These are phyloP conservation scores for Drosophila nannoptera DNA, from an alignment of 1,140 invertebrate genomes.

Conservation along the genomic window DNA sequence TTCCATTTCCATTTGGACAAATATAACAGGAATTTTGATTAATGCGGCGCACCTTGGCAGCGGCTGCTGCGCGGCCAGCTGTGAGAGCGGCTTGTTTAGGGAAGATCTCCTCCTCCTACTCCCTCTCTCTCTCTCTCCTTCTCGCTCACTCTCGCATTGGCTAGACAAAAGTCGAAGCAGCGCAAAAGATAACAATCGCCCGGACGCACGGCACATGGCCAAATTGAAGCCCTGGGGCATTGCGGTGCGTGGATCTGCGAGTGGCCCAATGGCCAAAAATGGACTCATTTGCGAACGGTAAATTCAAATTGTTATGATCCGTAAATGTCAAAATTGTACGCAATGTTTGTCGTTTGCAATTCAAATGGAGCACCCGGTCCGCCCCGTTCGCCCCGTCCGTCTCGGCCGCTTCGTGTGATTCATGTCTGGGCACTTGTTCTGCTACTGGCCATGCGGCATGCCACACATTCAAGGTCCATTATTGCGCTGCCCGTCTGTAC, in stretches of 20 bases:
- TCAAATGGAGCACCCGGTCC: constrained; percentile 42
- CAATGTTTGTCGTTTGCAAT: constrained; percentile 65
- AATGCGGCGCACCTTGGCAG: constrained; percentile 67
- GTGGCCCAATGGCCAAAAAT: constrained; percentile 57
- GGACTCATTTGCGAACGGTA: constrained; percentile 72
- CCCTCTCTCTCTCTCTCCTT: not conserved
- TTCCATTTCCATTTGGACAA: constrained; percentile 54
- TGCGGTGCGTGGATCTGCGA: constrained; percentile 31
- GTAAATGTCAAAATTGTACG: constrained; percentile 75
- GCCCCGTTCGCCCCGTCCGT: not conserved
- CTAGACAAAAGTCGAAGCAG: constrained; percentile 22
- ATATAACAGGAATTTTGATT: constrained; percentile 66
- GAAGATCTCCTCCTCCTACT: constrained; percentile 10
- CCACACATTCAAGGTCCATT: constrained; percentile 44
- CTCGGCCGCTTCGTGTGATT: constrained; percentile 22
- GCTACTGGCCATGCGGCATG: not conserved
- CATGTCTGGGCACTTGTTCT: constrained; percentile 41
- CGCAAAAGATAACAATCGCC: constrained; percentile 43
- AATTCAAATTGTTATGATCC: constrained; percentile 78
- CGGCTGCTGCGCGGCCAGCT: constrained; percentile 16
- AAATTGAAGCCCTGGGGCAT: constrained; percentile 78
- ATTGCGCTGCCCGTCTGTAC: constrained; percentile 26
- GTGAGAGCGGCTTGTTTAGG: constrained; percentile 3
- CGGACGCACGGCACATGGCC: constrained; percentile 64
- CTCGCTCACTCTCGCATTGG: constrained; percentile 37